Percentiles rank a stretch among this genome's conserved stretches.
Evolutionary conservation across 2,888 invertebrate genomes (phyloP).

Genomic region (Cacoxenus indagator): DNA sequence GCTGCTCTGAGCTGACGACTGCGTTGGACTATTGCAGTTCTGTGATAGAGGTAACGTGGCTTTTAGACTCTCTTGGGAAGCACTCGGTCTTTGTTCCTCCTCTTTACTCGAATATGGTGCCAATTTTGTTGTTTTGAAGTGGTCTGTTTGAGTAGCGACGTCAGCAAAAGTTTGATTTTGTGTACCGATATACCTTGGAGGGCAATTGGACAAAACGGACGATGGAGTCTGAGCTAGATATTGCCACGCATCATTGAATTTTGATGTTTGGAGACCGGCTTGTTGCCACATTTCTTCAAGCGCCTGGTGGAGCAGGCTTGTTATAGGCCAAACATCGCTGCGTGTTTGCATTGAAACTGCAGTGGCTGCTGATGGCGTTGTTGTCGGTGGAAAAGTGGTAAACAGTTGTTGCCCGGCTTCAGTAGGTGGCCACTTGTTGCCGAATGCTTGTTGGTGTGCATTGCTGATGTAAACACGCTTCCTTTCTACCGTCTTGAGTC

Average conservation of each 20-base stretch:
- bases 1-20: not conserved
- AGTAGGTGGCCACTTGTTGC: conserved; percentile 21
- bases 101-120: not conserved
- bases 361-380: not conserved
- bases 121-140: not conserved
- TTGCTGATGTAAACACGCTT: not conserved
- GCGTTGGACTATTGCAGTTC: not conserved
- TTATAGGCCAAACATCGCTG: not conserved
- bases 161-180: no score
- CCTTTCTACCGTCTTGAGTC: not conserved
- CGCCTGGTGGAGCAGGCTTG: not conserved
- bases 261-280: not conserved
- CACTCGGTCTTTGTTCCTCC: no score
- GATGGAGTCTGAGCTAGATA: not conserved
- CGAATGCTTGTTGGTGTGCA: not conserved
- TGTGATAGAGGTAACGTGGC: no score
- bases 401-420: not conserved
- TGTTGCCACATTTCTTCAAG: no score
- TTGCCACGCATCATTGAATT: not conserved
- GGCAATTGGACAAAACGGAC: no score
- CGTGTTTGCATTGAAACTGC: not conserved
- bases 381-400: not conserved
- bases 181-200: no score
- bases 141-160: no score
- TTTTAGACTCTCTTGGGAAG: no score